Percentiles rank a stretch among this genome's conserved stretches.
Evolutionary conservation across 2,888 invertebrate genomes (phyloP).

Genomic region (Ptilodon capucinus): DNA sequence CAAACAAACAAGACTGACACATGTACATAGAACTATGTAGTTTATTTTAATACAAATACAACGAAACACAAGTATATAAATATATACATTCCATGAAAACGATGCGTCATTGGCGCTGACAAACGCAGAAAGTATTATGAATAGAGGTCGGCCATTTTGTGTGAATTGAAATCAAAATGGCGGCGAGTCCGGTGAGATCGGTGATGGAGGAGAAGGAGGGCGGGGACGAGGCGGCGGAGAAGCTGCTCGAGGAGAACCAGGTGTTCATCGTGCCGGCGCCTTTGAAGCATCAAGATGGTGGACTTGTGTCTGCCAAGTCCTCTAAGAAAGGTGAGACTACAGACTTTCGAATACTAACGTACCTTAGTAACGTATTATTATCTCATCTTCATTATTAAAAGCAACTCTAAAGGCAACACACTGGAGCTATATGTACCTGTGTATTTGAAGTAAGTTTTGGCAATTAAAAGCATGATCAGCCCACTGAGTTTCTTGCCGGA

Average conservation of each 20-base stretch:
- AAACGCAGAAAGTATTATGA: conserved; percentile 20
- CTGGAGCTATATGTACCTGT: no score
- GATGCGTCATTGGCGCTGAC: conserved; percentile 1
- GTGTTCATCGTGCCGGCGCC: conserved; percentile 46
- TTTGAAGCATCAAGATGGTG: conserved; percentile 38
- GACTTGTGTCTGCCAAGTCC: conserved; percentile 55
- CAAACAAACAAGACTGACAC: conserved; percentile 31
- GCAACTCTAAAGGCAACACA: no score
- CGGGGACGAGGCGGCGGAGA: conserved; percentile 62
- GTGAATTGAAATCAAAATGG: conserved; percentile 51
- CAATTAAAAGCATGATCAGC: no score
- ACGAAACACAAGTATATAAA: conserved; percentile 13
- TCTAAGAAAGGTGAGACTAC: conserved; percentile 72
- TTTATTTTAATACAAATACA: conserved; percentile 21
- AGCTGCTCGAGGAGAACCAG: conserved; percentile 52
- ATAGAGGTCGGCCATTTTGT: conserved; percentile 42
- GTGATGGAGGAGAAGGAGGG: conserved; percentile 47
- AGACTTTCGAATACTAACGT: no score
- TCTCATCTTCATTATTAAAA: no score
- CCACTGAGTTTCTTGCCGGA: no score
- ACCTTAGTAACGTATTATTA: no score
- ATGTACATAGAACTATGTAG: conserved; percentile 36
- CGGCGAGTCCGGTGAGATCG: conserved; percentile 47
- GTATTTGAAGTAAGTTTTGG: no score
- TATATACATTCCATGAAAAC: conserved; percentile 27